phyloP scores from a whole-genome alignment of 2,888 invertebrate genomes.

The Ochropacha duplaris region DNA sequence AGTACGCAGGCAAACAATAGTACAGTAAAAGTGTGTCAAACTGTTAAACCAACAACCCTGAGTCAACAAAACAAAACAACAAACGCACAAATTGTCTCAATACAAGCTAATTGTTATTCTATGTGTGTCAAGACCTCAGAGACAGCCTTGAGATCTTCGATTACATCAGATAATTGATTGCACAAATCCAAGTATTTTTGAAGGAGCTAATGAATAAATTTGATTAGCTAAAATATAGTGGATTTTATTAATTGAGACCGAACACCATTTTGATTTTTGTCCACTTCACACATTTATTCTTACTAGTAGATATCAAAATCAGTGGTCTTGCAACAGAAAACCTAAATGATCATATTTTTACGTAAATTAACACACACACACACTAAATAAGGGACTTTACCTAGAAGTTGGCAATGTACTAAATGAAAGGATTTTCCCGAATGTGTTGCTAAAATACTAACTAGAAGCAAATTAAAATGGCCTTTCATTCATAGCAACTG shows the following conservation, averaged over 20 bases:
- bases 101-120: conserved; percentile 46
- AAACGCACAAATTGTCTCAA: conserved; percentile 19
- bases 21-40: conserved; percentile 7
- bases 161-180: conserved; percentile 36
- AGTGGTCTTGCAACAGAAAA: too few relatives aligned
- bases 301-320: too few relatives aligned
- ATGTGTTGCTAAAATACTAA: neutral
- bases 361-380: too few relatives aligned
- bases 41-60: conserved; percentile 5
- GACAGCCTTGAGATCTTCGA: conserved; percentile 54
- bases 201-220: conserved; percentile 4
- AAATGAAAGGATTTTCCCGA: neutral
- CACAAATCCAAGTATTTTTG: conserved; percentile 17
- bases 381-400: neutral
- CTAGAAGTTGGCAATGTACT: neutral
- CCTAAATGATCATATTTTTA: too few relatives aligned
- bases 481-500: neutral
- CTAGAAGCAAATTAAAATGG: neutral
- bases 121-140: conserved; percentile 57
- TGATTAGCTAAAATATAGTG: too few relatives aligned
- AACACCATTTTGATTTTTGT: too few relatives aligned
- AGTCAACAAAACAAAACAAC: conserved; percentile 10
- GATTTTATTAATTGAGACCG: too few relatives aligned
- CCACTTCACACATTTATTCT: too few relatives aligned
- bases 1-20: neutral